phyloP scores from a whole-genome alignment of 2,888 invertebrate species.

The Muscina levida region DNA sequence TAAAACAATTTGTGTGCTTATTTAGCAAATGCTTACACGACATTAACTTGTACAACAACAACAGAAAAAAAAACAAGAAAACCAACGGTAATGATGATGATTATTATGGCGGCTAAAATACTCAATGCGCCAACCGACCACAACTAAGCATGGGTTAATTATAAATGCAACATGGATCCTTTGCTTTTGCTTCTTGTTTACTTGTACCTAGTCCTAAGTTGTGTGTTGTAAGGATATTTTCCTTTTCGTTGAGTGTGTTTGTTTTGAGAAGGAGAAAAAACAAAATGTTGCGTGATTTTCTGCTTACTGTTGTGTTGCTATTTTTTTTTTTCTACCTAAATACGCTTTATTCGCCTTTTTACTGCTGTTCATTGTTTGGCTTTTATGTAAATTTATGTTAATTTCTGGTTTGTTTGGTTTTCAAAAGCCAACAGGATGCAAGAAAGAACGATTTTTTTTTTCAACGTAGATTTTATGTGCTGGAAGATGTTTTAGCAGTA shows the following conservation, averaged over 20 bases:
- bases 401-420: slow-evolving; percentile 57
- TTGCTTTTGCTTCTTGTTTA: not conserved
- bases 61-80: slow-evolving; percentile 3
- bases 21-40: slow-evolving; percentile 66
- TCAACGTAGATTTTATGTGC: not conserved
- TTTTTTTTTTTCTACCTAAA: not conserved
- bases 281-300: slow-evolving; percentile 28
- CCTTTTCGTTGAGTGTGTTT: not conserved
- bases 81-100: too few relatives aligned
- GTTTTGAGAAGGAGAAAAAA: not conserved
- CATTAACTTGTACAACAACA: slow-evolving; percentile 57
- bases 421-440: not conserved
- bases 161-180: slow-evolving; percentile 49
- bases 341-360: slow-evolving; percentile 14
- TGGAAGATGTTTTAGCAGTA: not conserved
- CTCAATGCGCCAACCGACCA: not conserved
- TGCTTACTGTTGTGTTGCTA: not conserved
- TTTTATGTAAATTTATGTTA: slow-evolving; percentile 64
- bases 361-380: slow-evolving; percentile 38
- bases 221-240: not conserved
- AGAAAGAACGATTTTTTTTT: not conserved
- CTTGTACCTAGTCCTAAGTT: not conserved
- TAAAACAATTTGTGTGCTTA: slow-evolving; percentile 64
- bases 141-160: slow-evolving; percentile 63
- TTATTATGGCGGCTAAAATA: not conserved